Evolutionary conservation across 2,797 vertebrate genomes (phyloP).

Genomic region (Oreochromis mossambicus): DNA sequence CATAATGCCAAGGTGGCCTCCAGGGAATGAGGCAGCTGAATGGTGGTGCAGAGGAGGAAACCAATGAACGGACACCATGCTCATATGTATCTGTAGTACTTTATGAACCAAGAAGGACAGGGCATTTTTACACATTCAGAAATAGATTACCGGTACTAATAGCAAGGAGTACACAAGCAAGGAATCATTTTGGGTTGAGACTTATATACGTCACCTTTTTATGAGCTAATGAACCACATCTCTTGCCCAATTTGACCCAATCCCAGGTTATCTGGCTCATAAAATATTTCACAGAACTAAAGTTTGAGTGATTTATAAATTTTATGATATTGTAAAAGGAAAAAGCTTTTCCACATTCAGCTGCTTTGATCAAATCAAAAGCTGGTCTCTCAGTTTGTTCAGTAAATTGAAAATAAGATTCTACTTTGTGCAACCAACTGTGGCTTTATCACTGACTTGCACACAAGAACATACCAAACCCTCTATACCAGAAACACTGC

Average conservation of each 20-base stretch:
- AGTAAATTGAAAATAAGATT: not conserved
- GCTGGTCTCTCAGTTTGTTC: not conserved
- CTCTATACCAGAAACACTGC: not conserved
- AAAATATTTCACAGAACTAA: not conserved
- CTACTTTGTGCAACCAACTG: not conserved
- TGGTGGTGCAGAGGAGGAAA: not conserved
- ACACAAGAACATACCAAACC: not conserved
- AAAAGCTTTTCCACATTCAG: not conserved
- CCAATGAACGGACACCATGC: not conserved
- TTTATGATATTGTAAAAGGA: not conserved
- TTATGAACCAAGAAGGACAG: not conserved
- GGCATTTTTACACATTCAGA: not conserved
- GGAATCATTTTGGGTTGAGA: not conserved
- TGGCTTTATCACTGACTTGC: not conserved
- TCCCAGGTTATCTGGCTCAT: not conserved
- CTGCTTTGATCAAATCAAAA: not conserved
- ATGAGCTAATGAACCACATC: not conserved
- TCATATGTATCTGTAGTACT: conserved; percentile 1
- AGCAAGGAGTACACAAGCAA: not conserved
- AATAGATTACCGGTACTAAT: not conserved
- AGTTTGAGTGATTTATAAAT: not conserved
- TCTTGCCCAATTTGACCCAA: not conserved
- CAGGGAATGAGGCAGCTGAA: conserved; percentile 28
- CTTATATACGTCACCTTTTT: not conserved
- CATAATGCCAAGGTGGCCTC: conserved; percentile 49